phyloP scores from a whole-genome alignment of 2,113 vertebrate species.

The Acrocephalus kingi region DNA sequence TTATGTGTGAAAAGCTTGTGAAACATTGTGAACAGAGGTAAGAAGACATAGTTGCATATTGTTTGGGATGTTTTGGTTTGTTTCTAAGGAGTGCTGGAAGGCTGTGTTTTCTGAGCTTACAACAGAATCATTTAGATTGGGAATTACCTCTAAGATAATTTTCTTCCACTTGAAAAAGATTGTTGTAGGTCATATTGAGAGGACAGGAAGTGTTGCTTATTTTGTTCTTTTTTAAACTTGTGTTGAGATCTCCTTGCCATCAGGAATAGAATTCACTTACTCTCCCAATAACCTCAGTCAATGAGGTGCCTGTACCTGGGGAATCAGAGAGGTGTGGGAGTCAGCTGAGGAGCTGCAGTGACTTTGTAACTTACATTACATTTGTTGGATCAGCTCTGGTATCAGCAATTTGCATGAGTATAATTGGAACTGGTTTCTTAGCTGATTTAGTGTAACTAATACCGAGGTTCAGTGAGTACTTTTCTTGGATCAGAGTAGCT shows the following conservation, averaged over 20 bases:
- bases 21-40: not conserved
- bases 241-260: not conserved
- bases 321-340: not conserved
- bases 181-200: not conserved
- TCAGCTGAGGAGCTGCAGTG: not conserved
- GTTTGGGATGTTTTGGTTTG: not conserved
- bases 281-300: not conserved
- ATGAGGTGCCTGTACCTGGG: not conserved
- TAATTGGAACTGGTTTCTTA: not conserved
- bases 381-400: not conserved
- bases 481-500: too few relatives aligned
- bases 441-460: not conserved
- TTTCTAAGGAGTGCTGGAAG: not conserved
- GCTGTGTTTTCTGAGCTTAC: not conserved
- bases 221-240: not conserved
- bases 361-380: not conserved
- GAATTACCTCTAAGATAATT: not conserved
- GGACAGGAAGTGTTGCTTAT: not conserved
- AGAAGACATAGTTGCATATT: not conserved
- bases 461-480: not conserved
- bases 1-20: not conserved
- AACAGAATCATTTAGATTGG: not conserved
- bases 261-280: not conserved
- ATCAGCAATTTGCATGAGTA: not conserved
- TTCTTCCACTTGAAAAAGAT: not conserved